A percentile compares a stretch with the other conserved stretches of the same genome.
These are phyloP conservation scores for Ammodytes dubius DNA, from an alignment of 2,113 vertebrate genomes.

Conservation along the genomic window DNA sequence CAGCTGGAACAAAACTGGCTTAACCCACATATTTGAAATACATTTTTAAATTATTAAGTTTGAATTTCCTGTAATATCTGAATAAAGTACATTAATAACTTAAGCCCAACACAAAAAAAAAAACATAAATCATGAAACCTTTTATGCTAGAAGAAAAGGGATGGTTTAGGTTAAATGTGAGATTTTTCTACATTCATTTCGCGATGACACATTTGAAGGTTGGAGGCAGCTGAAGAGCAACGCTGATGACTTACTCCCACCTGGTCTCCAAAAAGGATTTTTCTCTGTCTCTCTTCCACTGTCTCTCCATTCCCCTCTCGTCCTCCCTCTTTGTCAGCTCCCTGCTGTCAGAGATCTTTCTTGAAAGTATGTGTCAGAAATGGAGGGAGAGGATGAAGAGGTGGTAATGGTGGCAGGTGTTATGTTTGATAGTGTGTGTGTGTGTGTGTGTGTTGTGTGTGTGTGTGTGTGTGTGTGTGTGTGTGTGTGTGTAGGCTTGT, in stretches of 20 bases:
- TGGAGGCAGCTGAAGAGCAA: not conserved
- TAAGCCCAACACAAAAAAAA: not conserved
- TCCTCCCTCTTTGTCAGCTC: slow-evolving; percentile 41
- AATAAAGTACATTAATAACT: slow-evolving; percentile 12
- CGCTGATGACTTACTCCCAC: slow-evolving; percentile 42
- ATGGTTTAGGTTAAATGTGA: not conserved
- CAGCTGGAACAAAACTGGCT: not conserved
- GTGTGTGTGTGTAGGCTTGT: not conserved
- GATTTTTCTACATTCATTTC: slow-evolving; percentile 4
- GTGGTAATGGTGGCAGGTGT: slow-evolving; percentile 75
- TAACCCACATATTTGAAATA: not conserved
- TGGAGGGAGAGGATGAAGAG: slow-evolving; percentile 70
- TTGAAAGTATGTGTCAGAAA: slow-evolving; percentile 73
- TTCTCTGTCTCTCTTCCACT: slow-evolving; percentile 6
- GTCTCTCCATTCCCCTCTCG: slow-evolving; percentile 21
- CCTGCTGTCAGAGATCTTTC: slow-evolving; percentile 65
- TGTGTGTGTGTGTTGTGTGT: slow-evolving; percentile 23
- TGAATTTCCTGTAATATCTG: not conserved
- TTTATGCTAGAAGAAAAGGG: not conserved
- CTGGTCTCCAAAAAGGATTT: not conserved
- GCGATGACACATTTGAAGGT: slow-evolving; percentile 15
- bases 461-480: slow-evolving; percentile 7
- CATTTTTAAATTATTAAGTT: slow-evolving; percentile 4
- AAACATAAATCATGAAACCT: not conserved
- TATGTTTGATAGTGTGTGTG: slow-evolving; percentile 58